Evolutionary conservation across 2,888 invertebrate species (phyloP).

Genomic region (Scaeva pyrastri): DNA sequence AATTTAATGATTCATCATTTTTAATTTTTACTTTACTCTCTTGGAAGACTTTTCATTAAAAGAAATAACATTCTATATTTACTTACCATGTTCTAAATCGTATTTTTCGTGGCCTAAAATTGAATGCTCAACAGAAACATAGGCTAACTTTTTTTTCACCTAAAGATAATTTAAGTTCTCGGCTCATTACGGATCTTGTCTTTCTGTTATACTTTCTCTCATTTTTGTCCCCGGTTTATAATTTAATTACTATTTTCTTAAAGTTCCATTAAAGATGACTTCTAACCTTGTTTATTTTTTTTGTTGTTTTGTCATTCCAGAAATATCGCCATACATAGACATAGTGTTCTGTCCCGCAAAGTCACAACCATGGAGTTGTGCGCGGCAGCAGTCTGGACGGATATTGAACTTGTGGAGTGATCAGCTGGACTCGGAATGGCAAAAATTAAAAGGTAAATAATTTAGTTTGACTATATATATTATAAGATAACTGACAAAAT

Average conservation of each 20-base stretch:
- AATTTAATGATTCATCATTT: constrained; percentile 37
- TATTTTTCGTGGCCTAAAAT: constrained; percentile 34
- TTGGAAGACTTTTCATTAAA: not conserved
- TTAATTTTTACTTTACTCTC: not conserved
- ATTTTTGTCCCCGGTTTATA: constrained; percentile 18
- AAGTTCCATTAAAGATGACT: constrained; percentile 48
- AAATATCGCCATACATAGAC: constrained; percentile 85
- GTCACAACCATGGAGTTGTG: constrained; percentile 85
- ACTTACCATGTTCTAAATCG: constrained; percentile 1
- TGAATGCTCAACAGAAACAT: not conserved
- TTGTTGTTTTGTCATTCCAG: constrained; percentile 77
- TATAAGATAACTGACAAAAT: not conserved
- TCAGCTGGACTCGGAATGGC: constrained; percentile 81
- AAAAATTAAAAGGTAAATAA: constrained; percentile 81
- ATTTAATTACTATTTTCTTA: constrained; percentile 39
- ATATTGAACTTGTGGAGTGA: constrained; percentile 84
- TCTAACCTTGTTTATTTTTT: constrained; percentile 10
- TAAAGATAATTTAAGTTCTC: constrained; percentile 31
- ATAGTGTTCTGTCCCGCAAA: constrained; percentile 85
- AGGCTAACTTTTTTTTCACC: constrained; percentile 25
- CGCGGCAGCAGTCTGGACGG: constrained; percentile 85
- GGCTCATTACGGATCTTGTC: constrained; percentile 43
- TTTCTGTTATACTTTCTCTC: constrained; percentile 60
- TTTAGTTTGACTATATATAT: constrained; percentile 38
- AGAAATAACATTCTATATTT: not conserved